phyloP scores from a whole-genome alignment of 2,888 invertebrate genomes.

The Ecliptopera silaceata region DNA sequence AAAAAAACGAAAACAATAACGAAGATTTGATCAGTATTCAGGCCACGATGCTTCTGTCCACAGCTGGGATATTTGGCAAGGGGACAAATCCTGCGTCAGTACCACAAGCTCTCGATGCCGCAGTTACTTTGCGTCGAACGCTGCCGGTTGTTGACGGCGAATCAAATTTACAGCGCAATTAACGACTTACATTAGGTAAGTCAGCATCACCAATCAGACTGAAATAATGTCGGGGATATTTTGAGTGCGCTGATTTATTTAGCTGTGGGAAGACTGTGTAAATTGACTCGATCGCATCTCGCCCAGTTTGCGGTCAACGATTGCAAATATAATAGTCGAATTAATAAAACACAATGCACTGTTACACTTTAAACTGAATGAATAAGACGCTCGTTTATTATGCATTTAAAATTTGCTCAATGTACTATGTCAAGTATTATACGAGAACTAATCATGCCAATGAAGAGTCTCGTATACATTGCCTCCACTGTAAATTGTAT shows the following conservation, averaged over 20 bases:
- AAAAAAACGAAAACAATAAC: slow-evolving; percentile 76
- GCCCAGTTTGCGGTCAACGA: slow-evolving; percentile 49
- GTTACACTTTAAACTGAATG: slow-evolving; percentile 47
- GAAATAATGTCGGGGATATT: slow-evolving; percentile 58
- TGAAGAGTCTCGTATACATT: slow-evolving; percentile 48
- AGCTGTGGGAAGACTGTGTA: slow-evolving; percentile 46
- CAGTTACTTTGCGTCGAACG: slow-evolving; percentile 50
- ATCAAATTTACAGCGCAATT: slow-evolving; percentile 56
- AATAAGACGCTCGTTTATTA: slow-evolving; percentile 57
- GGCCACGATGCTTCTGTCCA: slow-evolving; percentile 63
- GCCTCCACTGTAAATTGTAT: slow-evolving; percentile 62
- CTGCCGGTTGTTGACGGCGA: slow-evolving; percentile 52
- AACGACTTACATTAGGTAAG: slow-evolving; percentile 64
- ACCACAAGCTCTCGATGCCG: slow-evolving; percentile 45
- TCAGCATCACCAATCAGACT: slow-evolving; percentile 47
- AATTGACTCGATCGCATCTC: slow-evolving; percentile 53
- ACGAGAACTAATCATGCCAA: slow-evolving; percentile 62
- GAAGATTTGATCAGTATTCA: slow-evolving; percentile 77
- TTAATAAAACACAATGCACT: slow-evolving; percentile 55
- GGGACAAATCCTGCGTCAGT: slow-evolving; percentile 57
- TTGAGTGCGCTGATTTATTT: slow-evolving; percentile 57
- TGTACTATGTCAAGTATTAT: slow-evolving; percentile 55
- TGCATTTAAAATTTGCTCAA: slow-evolving; percentile 52
- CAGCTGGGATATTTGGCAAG: slow-evolving; percentile 78
- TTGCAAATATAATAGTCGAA: slow-evolving; percentile 48